Percentiles rank a stretch among this genome's conserved stretches.
Evolutionary conservation across 2,113 vertebrate genomes (phyloP).

Genomic region (Hyaena hyaena): DNA sequence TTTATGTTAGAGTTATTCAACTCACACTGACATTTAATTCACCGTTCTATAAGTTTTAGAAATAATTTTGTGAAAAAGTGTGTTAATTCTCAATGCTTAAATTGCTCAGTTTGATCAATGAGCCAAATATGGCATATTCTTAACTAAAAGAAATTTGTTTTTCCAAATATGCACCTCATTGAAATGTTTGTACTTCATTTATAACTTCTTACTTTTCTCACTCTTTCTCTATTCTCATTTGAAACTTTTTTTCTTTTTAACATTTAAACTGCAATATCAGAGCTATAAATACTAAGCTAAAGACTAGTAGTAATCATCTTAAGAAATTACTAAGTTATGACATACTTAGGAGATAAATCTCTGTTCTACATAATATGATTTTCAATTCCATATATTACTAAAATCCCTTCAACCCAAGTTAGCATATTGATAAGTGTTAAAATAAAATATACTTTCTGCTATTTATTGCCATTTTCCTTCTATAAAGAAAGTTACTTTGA

Average conservation of each 20-base stretch:
- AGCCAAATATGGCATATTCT: background rate
- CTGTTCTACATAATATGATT: background rate
- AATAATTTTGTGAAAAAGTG: background rate
- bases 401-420: background rate
- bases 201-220: background rate
- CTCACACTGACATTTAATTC: constrained; percentile 12
- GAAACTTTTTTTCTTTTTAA: background rate
- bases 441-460: background rate
- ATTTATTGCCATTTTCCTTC: background rate
- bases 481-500: background rate
- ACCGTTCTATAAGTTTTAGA: background rate
- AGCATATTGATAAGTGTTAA: background rate
- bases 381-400: background rate
- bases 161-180: background rate
- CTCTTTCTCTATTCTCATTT: background rate
- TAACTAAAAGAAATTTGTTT: background rate
- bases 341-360: background rate
- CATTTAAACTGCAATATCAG: background rate
- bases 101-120: background rate
- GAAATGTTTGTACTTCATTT: background rate
- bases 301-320: background rate
- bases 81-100: background rate
- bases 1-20: background rate
- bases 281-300: background rate
- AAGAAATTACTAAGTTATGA: background rate